Conservation (phyloP, 2,113 vertebrate species). For the Ramphastos sulfuratus region DNA sequence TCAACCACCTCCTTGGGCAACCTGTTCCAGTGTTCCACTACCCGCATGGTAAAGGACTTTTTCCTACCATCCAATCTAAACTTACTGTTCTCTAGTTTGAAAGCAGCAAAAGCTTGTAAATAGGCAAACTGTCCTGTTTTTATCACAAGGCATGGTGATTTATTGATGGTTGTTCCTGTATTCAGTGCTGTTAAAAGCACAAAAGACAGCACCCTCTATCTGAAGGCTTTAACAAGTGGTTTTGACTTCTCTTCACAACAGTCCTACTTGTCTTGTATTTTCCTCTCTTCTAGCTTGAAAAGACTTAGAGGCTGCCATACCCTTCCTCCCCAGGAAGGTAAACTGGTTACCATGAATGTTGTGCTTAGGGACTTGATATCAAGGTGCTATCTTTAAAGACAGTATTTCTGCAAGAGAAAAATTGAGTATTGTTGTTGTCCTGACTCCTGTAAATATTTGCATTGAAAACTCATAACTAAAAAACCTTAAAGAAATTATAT, state of each 20-base stretch:
- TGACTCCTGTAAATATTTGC: accelerated
- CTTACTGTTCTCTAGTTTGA: background rate
- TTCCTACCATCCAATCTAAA: too few species aligned
- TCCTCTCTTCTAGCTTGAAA: background rate
- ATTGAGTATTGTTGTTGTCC: accelerated
- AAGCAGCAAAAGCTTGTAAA: accelerated
- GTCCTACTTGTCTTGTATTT: background rate
- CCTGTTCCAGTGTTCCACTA: too few species aligned
- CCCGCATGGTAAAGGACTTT: too few species aligned
- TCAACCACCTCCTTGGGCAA: too few species aligned
- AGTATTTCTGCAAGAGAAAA: background rate
- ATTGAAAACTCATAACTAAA: background rate
- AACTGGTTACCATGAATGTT: accelerated
- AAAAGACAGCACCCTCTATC: background rate
- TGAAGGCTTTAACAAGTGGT: accelerated
- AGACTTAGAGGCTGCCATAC: background rate
- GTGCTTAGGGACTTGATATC: background rate
- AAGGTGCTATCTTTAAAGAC: background rate
- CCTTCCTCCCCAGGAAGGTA: background rate
- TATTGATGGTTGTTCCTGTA: too few species aligned
- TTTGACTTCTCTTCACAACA: background rate
- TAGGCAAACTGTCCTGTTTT: background rate
- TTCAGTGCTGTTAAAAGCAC: background rate
- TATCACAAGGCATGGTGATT: accelerated
- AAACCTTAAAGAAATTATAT: background rate